Conservation (phyloP, 2,113 vertebrate species). For the Kryptolebias marmoratus region DNA sequence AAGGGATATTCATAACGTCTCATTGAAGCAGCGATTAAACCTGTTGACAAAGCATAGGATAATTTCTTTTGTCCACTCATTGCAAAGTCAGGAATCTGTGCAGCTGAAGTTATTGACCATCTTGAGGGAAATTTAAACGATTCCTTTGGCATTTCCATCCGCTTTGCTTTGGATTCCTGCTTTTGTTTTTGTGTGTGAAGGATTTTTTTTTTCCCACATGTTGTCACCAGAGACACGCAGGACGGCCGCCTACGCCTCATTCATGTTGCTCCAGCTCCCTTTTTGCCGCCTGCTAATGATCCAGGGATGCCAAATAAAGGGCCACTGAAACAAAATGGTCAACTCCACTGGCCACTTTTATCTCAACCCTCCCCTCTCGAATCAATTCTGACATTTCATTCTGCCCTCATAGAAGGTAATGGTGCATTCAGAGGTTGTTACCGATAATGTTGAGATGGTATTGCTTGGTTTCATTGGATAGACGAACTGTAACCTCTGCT, state of each 20-base stretch:
- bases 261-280: slow-evolving; percentile 51
- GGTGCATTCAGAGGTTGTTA: slow-evolving; percentile 78
- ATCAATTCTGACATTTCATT: slow-evolving; percentile 80
- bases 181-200: background rate
- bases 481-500: slow-evolving; percentile 63
- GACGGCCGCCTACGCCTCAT: slow-evolving; percentile 50
- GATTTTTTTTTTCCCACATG: slow-evolving; percentile 24
- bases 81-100: slow-evolving; percentile 67
- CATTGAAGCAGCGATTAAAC: slow-evolving; percentile 57
- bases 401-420: slow-evolving; percentile 77
- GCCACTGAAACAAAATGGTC: slow-evolving; percentile 68
- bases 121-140: slow-evolving; percentile 61
- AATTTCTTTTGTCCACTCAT: slow-evolving; percentile 32
- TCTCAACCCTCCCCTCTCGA: slow-evolving; percentile 63
- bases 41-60: slow-evolving; percentile 62
- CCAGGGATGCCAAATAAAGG: slow-evolving; percentile 59
- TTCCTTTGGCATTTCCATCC: slow-evolving; percentile 43
- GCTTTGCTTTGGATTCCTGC: slow-evolving; percentile 24
- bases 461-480: slow-evolving; percentile 66
- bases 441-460: slow-evolving; percentile 69
- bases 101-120: slow-evolving; percentile 72
- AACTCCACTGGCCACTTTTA: slow-evolving; percentile 61
- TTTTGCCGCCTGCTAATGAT: slow-evolving; percentile 59
- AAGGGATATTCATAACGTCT: slow-evolving; percentile 69
- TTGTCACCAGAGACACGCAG: slow-evolving; percentile 51